Conservation (phyloP, 2,797 vertebrate species). For the Salmo trutta region DNA sequence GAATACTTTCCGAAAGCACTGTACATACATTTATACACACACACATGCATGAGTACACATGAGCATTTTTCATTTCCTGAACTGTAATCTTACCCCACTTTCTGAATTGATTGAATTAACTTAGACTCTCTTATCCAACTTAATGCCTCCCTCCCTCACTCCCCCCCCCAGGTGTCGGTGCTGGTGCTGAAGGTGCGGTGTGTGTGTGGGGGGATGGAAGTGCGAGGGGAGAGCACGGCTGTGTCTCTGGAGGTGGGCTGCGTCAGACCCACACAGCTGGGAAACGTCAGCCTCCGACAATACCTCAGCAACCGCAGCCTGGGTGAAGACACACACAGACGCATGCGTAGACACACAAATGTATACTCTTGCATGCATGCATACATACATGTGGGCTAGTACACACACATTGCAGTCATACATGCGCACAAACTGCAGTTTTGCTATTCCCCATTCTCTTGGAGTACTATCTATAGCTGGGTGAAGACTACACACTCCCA, state of each 20-base stretch:
- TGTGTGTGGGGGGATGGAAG: conserved; percentile 87
- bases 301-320: conserved; percentile 92
- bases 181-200: conserved; percentile 91
- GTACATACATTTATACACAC: background rate
- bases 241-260: conserved; percentile 88
- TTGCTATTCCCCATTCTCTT: background rate
- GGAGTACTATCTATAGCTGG: background rate
- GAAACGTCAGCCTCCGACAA: conserved; percentile 91
- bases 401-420: background rate
- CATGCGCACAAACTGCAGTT: conserved; percentile 21
- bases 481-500: background rate
- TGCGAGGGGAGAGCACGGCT: conserved; percentile 85
- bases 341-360: conserved; percentile 4
- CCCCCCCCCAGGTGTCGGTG: conserved; percentile 85
- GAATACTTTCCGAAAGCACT: too few species aligned
- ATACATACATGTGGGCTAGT: background rate
- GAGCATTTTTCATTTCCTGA: too few species aligned
- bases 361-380: too few species aligned
- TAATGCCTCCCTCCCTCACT: background rate
- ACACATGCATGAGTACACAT: background rate
- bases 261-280: conserved; percentile 86
- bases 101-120: background rate
- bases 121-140: background rate
- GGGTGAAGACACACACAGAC: conserved; percentile 72
- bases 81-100: too few species aligned